phyloP scores from a whole-genome alignment of 2,888 invertebrate genomes.

The Torymus aiolomorphi region DNA sequence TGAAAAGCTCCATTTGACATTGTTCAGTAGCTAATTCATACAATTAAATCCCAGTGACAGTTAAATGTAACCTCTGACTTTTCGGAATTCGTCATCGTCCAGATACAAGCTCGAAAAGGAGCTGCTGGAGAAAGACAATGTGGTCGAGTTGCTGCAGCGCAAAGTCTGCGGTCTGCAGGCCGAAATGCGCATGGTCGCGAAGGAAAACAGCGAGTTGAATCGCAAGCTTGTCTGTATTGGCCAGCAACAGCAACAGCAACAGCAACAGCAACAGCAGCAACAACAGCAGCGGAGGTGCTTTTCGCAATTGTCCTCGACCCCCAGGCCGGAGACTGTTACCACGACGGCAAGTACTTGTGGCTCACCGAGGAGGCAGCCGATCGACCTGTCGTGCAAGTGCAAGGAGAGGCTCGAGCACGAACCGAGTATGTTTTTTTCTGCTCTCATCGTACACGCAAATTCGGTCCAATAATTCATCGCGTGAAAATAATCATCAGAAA shows the following conservation, averaged over 20 bases:
- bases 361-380: neutral
- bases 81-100: conserved; percentile 41
- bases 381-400: conserved; percentile 48
- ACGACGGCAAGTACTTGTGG: neutral
- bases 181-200: conserved; percentile 80
- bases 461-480: too few species aligned
- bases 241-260: conserved; percentile 56
- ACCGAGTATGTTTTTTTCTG: neutral
- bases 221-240: conserved; percentile 76
- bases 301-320: neutral
- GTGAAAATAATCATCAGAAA: neutral
- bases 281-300: neutral
- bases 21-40: neutral
- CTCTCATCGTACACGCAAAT: too few species aligned
- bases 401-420: neutral
- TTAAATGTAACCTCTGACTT: conserved; percentile 3
- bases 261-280: conserved; percentile 28
- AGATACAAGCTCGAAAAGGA: conserved; percentile 82
- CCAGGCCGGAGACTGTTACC: neutral
- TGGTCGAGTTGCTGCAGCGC: conserved; percentile 80
- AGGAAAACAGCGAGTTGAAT: conserved; percentile 79
- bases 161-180: conserved; percentile 81
- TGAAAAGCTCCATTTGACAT: too few species aligned
- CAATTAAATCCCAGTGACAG: neutral
- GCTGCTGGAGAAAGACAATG: conserved; percentile 80